These are phyloP conservation scores for Aporophyla lueneburgensis DNA, from an alignment of 2,888 invertebrate species.

Conservation along the genomic window DNA sequence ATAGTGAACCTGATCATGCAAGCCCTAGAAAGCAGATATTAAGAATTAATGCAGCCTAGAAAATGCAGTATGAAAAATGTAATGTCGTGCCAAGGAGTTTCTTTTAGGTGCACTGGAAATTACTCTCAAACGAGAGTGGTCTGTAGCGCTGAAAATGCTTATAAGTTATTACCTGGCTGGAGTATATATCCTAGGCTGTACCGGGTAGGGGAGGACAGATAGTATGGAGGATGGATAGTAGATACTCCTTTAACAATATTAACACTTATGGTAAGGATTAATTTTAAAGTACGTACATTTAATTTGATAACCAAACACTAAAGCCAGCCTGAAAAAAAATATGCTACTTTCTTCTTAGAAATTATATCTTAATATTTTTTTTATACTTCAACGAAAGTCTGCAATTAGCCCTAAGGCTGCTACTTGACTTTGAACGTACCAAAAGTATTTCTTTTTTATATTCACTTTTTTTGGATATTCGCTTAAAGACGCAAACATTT, in stretches of 20 bases:
- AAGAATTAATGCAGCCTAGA: slow-evolving; percentile 59
- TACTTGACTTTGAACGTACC: too few relatives aligned
- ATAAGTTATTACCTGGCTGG: slow-evolving; percentile 47
- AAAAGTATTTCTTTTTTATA: too few relatives aligned
- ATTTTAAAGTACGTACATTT: too few relatives aligned
- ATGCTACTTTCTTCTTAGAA: too few relatives aligned
- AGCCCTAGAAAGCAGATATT: slow-evolving; percentile 43
- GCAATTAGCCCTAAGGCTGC: too few relatives aligned
- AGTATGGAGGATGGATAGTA: too few relatives aligned
- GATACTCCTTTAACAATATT: not conserved
- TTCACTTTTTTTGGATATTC: too few relatives aligned
- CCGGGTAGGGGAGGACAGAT: not conserved
- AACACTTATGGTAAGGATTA: too few relatives aligned
- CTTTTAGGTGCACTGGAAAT: slow-evolving; percentile 56
- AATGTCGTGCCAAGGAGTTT: slow-evolving; percentile 46
- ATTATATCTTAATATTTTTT: too few relatives aligned
- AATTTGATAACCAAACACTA: too few relatives aligned
- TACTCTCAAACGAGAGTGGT: slow-evolving; percentile 49
- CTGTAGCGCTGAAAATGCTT: slow-evolving; percentile 54
- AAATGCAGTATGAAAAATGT: slow-evolving; percentile 64
- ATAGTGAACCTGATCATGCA: slow-evolving; percentile 43
- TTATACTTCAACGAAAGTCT: too few relatives aligned
- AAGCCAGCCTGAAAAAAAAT: not conserved
- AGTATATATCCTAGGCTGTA: slow-evolving; percentile 17
- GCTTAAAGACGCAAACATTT: too few relatives aligned